A percentile compares a stretch with the other conserved stretches of the same genome.
Conservation (phyloP, 1,140 invertebrate genomes). For the Nilaparvata lugens region DNA sequence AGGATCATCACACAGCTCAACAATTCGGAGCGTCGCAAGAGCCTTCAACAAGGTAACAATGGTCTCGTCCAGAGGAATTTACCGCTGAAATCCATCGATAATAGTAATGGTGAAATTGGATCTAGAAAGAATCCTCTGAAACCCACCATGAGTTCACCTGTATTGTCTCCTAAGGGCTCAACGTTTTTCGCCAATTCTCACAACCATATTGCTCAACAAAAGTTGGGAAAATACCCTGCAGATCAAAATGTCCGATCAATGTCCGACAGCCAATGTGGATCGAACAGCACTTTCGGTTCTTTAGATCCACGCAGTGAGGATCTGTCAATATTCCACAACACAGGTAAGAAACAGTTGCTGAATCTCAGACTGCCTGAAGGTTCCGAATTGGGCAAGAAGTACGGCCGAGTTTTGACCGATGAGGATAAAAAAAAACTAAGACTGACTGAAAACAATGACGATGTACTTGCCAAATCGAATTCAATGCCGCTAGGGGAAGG, state of each 20-base stretch:
- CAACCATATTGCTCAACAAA: slow-evolving; percentile 37
- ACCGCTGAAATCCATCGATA: slow-evolving; percentile 43
- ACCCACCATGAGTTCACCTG: slow-evolving; percentile 39
- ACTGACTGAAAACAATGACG: slow-evolving; percentile 25
- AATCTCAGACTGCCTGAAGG: slow-evolving; percentile 3
- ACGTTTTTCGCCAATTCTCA: slow-evolving; percentile 53
- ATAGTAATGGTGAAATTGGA: slow-evolving; percentile 37
- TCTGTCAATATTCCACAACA: not conserved
- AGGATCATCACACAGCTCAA: slow-evolving; percentile 50
- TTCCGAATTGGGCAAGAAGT: not conserved
- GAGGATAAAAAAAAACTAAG: slow-evolving; percentile 21
- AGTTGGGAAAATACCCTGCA: slow-evolving; percentile 27
- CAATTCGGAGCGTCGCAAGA: slow-evolving; percentile 38
- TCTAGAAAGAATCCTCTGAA: slow-evolving; percentile 33
- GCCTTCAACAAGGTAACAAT: slow-evolving; percentile 13
- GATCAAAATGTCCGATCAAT: slow-evolving; percentile 36
- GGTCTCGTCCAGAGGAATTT: slow-evolving; percentile 30
- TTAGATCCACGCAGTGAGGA: slow-evolving; percentile 13
- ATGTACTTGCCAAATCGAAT: slow-evolving; percentile 33
- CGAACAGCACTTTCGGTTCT: slow-evolving; percentile 11
- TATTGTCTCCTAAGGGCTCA: slow-evolving; percentile 40
- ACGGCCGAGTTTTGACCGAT: slow-evolving; percentile 10
- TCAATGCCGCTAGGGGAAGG: slow-evolving; percentile 40
- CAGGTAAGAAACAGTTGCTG: slow-evolving; percentile 2
- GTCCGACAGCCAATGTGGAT: not conserved